Evolutionary conservation across 2,888 invertebrate genomes (phyloP).

Genomic region (Pammene fasciana): DNA sequence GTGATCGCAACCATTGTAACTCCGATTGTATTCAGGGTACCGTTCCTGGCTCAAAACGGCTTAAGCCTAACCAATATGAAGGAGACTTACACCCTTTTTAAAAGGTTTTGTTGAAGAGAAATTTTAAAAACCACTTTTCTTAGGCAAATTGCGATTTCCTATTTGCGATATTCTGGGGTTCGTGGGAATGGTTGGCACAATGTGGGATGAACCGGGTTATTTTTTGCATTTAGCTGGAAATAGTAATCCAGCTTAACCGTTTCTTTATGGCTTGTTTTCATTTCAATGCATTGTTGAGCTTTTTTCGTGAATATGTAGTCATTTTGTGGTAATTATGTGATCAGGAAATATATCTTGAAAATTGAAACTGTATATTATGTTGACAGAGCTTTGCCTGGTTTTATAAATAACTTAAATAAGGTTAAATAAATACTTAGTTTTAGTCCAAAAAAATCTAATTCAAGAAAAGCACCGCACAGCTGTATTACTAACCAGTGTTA

Average conservation of each 20-base stretch:
- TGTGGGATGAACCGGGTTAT: constrained; percentile 47
- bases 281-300: background rate
- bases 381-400: no score
- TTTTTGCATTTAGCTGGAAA: constrained; percentile 25
- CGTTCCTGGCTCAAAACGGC: constrained; percentile 1
- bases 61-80: background rate
- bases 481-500: no score
- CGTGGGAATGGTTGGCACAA: constrained; percentile 67
- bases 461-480: no score
- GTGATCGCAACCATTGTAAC: constrained; percentile 71
- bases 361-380: no score
- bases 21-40: constrained; percentile 62
- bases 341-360: background rate
- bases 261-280: constrained; percentile 30
- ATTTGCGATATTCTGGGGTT: constrained; percentile 61
- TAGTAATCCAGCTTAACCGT: constrained; percentile 34
- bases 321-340: constrained; percentile 15
- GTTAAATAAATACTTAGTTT: no score
- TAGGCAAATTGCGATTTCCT: constrained; percentile 70
- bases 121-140: constrained; percentile 66
- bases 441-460: no score
- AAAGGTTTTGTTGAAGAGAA: constrained; percentile 65
- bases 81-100: background rate
- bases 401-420: no score
- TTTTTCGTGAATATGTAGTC: constrained; percentile 5